A percentile compares a stretch with the other conserved stretches of the same genome.
Conservation (phyloP, 2,113 vertebrate genomes). For the Camelus bactrianus region DNA sequence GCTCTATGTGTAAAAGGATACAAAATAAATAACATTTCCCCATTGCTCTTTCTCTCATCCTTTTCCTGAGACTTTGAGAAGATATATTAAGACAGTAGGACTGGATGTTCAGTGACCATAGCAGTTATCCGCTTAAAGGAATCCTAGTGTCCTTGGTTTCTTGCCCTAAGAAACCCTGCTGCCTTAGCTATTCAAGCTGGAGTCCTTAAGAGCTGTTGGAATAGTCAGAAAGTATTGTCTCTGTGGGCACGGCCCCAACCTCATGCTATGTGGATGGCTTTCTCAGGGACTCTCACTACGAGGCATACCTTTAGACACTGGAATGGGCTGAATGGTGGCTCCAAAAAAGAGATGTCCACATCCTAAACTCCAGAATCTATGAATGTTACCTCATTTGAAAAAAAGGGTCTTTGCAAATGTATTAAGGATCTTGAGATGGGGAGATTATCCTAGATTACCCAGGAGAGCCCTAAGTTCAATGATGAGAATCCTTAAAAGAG, state of each 20-base stretch:
- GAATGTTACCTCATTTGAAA: not conserved
- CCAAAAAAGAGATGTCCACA: not conserved
- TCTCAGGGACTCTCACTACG: not conserved
- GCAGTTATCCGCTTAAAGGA: not conserved
- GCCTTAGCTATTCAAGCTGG: not conserved
- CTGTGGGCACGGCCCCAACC: not conserved
- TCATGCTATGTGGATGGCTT: not conserved
- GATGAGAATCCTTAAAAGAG: not conserved
- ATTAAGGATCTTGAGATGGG: not conserved
- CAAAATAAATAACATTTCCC: not conserved
- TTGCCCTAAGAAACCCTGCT: not conserved
- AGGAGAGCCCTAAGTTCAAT: not conserved
- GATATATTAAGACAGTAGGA: not conserved
- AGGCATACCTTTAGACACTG: not conserved
- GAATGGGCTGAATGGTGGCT: not conserved
- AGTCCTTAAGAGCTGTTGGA: not conserved
- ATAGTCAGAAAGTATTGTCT: not conserved
- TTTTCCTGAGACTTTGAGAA: not conserved
- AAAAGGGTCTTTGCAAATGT: not conserved
- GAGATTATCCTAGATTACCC: not conserved
- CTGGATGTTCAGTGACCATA: not conserved
- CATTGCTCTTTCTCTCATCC: not conserved
- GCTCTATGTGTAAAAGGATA: not conserved
- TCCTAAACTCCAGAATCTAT: not conserved
- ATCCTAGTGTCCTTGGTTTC: not conserved